Base-by-base conservation (phyloP, 2,113 vertebrate species). In the Mesocricetus auratus region DNA sequence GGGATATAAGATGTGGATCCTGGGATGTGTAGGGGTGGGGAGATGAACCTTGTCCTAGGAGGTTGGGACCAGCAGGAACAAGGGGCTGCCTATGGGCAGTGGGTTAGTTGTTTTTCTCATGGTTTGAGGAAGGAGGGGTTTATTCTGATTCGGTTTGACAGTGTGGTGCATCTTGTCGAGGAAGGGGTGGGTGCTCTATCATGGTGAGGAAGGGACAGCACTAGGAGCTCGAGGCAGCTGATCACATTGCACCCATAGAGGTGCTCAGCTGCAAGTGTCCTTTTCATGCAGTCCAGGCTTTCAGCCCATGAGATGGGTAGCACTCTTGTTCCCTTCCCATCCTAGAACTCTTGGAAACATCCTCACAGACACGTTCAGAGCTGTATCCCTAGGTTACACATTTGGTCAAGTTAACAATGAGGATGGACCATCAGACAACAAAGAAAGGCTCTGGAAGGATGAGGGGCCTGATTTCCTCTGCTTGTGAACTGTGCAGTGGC, bases 401-500 rank as follows among this genome's bases (percentile, higher is more conserved):
- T 64, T 50, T 4, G 16, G 56, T 62, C 26, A 31, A 45, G 39
- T 45, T 45, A 16, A 21, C 39, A 66, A 64, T 0, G 45, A 78
- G 26, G 58, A 19, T 21, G 39, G 15, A 5, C 26, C 60, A 45
- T 85, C 39, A 66, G 8, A 12, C 39, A 33, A 42, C 39, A 64
- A 64, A 45, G 22, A 16, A 24, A 7, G 39, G 31, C 24, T 31
- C n/a, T 9, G 7, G 29, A 64, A 86, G 82, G 29, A 45, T 33
- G 8, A 19, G 39, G 0, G 9, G 16, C 82, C 79, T n/a, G 3
- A 12, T 17, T 26, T 91, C 53, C 8, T 85, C 60, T 71, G 29
- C 33, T 10, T 1, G 4, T 15, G 64, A 16, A 36, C 47, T 9
- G 1, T 60, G 5, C 5, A 21, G 19, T n/a, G 0, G 24, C 39